phyloP scores from a whole-genome alignment of 2,888 invertebrate species.

The Bugula neritina region DNA sequence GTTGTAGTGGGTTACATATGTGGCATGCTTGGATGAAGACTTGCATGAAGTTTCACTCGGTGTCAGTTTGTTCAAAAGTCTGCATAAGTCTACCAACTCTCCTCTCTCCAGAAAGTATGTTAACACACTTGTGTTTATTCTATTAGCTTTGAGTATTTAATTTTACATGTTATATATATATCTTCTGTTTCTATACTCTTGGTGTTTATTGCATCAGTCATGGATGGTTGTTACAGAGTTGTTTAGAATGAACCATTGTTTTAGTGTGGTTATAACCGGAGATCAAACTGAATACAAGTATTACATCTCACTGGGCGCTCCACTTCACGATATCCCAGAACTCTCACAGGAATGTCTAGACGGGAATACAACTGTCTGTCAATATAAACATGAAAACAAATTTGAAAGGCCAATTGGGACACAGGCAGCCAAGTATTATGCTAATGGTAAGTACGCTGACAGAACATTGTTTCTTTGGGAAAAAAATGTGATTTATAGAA shows the following conservation, averaged over 20 bases:
- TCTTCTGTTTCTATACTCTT: too few species aligned
- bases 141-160: too few species aligned
- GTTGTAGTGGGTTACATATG: slow-evolving; percentile 13
- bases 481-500: too few species aligned
- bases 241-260: too few species aligned
- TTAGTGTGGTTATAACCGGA: not conserved
- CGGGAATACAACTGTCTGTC: slow-evolving; percentile 1
- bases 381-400: not conserved
- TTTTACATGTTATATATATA: too few species aligned
- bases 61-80: too few species aligned
- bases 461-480: too few species aligned
- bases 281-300: not conserved
- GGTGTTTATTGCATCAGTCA: too few species aligned
- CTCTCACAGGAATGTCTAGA: not conserved
- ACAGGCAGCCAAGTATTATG: not conserved
- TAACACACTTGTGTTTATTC: too few species aligned
- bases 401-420: not conserved
- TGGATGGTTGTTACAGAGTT: too few species aligned
- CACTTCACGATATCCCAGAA: not conserved
- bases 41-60: not conserved
- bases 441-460: not conserved
- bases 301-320: not conserved
- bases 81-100: too few species aligned
- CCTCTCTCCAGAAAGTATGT: too few species aligned
- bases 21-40: not conserved